Evolutionary conservation across 2,113 vertebrate species (phyloP), one percentile per base, ranked within the genome.

Genomic region (Jaculus jaculus): DNA sequence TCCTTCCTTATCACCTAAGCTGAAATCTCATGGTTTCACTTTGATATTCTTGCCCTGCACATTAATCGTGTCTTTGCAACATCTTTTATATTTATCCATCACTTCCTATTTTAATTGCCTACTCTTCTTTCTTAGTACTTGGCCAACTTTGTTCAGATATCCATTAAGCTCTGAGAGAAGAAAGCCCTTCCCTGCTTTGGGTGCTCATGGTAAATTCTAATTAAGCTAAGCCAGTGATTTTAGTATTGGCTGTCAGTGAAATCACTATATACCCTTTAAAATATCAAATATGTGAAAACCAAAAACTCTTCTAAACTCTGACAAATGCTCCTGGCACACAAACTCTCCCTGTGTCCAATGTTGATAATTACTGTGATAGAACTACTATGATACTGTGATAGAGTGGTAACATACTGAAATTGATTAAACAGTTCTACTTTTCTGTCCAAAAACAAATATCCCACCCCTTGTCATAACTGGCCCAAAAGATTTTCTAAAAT

Each of bases 141-240:
- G 8, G 26, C 63, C 34, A 63, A 60, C 75, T 85, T 92, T 80
- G 71, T 66, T 77, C 54, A 75, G 5, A 63, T 72, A 26, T 78
- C 82, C 80, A 13, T 78, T 78, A 51, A 47, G 24, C 83, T 86
- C 80, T 78, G n/a, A 68, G 65, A 47, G 78, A 94, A 73, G 51
- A 94, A 77, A 8, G 26, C 8, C 26, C 78, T 86, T 28, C 17
- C 74, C 32, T 87, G 28, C 6, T 20, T 63, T 90, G 24, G 61
- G 23, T 13, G 5, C 15, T 78, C 11, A 11, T 66, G 26, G 69
- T 87, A 63, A 92, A 79, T 79, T 90, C 32, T 72, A 39, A 85
- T 82, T 60, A 93, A 58, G 81, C 30, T 73, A 96, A 92, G 21
- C 61, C 34, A 73, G n/a, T 84, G 72, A 13, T 80, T 95, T 96